phyloP scores from a whole-genome alignment of 2,113 vertebrate species.

The Scolopax mira region DNA sequence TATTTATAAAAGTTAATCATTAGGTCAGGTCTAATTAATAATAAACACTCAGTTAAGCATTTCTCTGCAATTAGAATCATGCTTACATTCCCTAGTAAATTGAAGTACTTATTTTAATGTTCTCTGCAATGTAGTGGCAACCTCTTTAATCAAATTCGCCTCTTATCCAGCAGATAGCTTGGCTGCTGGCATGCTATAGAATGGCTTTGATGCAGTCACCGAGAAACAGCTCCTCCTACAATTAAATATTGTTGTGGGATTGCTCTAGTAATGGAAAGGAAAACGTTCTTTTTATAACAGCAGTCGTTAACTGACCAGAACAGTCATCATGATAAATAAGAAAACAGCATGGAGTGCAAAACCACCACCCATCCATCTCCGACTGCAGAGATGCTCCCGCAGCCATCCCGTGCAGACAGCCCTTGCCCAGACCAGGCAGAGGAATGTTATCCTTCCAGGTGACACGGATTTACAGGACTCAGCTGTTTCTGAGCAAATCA shows the following conservation, averaged over 20 bases:
- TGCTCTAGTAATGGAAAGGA: background rate
- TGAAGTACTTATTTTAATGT: background rate
- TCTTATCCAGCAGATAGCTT: background rate
- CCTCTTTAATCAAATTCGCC: background rate
- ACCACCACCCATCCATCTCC: background rate
- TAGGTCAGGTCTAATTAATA: slow-evolving; percentile 32
- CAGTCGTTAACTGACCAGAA: background rate
- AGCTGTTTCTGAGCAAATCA: background rate
- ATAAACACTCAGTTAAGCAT: slow-evolving; percentile 13
- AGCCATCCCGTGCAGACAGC: background rate
- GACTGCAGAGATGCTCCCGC: background rate
- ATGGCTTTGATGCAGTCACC: background rate
- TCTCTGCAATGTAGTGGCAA: background rate
- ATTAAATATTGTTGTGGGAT: background rate
- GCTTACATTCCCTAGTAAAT: background rate
- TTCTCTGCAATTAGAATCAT: background rate
- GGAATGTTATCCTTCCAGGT: background rate
- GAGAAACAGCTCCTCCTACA: background rate
- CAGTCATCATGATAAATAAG: background rate
- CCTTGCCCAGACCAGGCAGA: background rate
- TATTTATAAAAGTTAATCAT: slow-evolving; percentile 40
- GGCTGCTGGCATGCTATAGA: background rate
- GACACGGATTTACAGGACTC: background rate
- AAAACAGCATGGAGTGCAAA: background rate
- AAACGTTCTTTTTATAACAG: background rate